Evolutionary conservation across 2,113 vertebrate species (phyloP).

Genomic region (Hymenochirus boettgeri): DNA sequence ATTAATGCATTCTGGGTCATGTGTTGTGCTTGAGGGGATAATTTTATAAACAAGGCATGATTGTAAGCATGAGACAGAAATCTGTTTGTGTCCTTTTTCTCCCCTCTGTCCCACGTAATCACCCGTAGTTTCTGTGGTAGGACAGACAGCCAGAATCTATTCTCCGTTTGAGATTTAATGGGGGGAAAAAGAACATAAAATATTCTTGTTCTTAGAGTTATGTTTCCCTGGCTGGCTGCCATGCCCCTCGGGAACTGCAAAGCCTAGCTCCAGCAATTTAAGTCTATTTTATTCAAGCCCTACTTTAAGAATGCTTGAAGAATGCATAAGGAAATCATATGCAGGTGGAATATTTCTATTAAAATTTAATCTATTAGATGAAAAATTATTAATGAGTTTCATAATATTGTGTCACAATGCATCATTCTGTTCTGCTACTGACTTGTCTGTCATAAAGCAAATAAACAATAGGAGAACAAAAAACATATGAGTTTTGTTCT

Average conservation of each 20-base stretch:
- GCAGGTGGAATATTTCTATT: not conserved
- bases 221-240: conserved; percentile 24
- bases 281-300: conserved; percentile 3
- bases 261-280: not conserved
- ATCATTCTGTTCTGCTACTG: too few relatives aligned
- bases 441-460: too few relatives aligned
- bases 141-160: conserved; percentile 34
- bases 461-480: too few relatives aligned
- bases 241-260: conserved; percentile 8
- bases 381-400: not conserved
- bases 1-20: conserved; percentile 42
- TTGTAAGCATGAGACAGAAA: conserved; percentile 39
- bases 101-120: conserved; percentile 40
- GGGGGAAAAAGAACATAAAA: conserved; percentile 39
- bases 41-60: conserved; percentile 42
- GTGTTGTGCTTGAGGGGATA: conserved; percentile 37
- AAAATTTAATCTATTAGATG: not conserved
- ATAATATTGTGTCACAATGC: not conserved
- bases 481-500: too few relatives aligned
- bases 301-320: not conserved
- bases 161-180: conserved; percentile 27
- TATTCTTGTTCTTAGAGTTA: conserved; percentile 42
- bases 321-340: not conserved
- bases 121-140: conserved; percentile 32
- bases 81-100: conserved; percentile 40